These are phyloP conservation scores for silkworm (Bombyx mori) DNA, from an alignment of 1,140 invertebrate genomes.

Conservation along the genomic window DNA sequence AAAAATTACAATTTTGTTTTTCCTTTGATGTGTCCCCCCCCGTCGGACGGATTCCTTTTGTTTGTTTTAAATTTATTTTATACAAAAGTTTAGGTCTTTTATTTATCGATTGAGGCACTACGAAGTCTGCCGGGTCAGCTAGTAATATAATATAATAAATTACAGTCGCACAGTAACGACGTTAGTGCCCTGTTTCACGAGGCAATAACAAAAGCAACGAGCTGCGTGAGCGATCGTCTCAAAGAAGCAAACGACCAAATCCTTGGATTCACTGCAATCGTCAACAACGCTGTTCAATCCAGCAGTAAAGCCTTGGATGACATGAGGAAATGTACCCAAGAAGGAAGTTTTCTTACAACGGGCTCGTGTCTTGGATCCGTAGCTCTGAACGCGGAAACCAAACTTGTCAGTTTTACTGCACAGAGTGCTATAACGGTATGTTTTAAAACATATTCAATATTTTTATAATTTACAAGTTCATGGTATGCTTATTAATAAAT, in stretches of 20 bases:
- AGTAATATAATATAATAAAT: too few species aligned
- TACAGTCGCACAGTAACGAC: constrained; percentile 26
- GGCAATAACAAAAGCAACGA: constrained; percentile 25
- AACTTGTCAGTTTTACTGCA: constrained; percentile 25
- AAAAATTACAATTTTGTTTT: too few species aligned
- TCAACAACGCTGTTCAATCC: constrained; percentile 20
- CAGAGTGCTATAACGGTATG: constrained; percentile 37
- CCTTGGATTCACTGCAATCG: constrained; percentile 14
- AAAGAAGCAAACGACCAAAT: constrained; percentile 27
- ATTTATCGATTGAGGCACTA: too few species aligned
- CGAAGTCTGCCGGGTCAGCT: too few species aligned
- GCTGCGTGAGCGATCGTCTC: constrained; percentile 35
- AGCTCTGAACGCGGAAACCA: constrained; percentile 34
- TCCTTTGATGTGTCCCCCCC: too few species aligned
- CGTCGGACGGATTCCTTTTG: too few species aligned
- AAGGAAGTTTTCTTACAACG: constrained; percentile 21
- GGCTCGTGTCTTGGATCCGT: constrained; percentile 36
- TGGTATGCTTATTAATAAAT: too few species aligned
- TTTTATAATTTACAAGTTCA: not conserved
- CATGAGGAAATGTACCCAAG: constrained; percentile 28
- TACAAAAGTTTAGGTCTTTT: too few species aligned
- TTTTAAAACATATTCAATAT: not conserved
- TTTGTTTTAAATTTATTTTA: too few species aligned
- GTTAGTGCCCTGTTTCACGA: constrained; percentile 29
- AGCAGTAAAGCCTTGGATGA: constrained; percentile 24